Evolutionary conservation across 2,797 vertebrate species (phyloP).

Genomic region (Cuniculus paca): DNA sequence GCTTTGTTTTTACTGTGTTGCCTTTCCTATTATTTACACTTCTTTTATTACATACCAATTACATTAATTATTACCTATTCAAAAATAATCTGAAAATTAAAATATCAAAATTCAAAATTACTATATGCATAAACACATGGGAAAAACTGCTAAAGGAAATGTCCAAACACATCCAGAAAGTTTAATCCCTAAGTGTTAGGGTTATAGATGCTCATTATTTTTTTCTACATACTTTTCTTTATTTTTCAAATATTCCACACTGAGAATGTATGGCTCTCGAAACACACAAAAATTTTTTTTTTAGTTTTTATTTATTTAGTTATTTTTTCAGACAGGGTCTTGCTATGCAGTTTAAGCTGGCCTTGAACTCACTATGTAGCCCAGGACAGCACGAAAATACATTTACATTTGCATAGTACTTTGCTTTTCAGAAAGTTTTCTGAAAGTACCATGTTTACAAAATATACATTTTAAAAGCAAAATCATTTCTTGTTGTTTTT

Average conservation of each 20-base stretch:
- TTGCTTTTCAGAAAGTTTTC: slow-evolving; percentile 52
- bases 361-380: no score
- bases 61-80: background rate
- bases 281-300: no score
- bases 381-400: background rate
- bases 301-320: no score
- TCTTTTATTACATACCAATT: background rate
- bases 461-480: slow-evolving; percentile 11
- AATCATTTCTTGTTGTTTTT: background rate
- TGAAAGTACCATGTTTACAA: slow-evolving; percentile 26
- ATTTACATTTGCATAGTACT: slow-evolving; percentile 40
- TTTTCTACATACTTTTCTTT: background rate
- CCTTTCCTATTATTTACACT: background rate
- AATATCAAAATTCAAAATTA: background rate
- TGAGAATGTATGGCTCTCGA: background rate
- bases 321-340: no score
- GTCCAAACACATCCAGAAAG: background rate
- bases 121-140: background rate
- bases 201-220: background rate
- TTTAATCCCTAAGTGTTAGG: background rate
- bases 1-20: background rate
- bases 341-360: no score
- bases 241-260: background rate
- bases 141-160: background rate
- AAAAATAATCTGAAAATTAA: slow-evolving; percentile 3